Base-by-base conservation (phyloP, 2,888 invertebrate genomes). In the Eupithecia pulchellata region DNA sequence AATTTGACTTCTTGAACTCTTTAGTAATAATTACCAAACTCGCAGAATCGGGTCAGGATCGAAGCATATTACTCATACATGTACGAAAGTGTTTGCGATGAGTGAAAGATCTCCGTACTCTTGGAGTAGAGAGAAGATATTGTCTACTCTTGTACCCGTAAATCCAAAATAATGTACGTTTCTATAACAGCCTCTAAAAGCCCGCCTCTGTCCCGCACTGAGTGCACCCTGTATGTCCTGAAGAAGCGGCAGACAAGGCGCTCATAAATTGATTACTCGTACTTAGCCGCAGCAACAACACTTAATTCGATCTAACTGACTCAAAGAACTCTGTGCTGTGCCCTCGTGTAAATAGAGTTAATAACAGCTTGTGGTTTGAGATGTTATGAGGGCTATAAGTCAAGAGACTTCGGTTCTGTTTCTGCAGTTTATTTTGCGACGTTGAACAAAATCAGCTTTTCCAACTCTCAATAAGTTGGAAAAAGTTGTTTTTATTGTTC, bases 251-350 rank as follows among this genome's bases (percentile, higher is more conserved):
- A 60, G n/a, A n/a, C n/a, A 60, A 32, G 60, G 11, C 34, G 34
- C 61, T 36, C 61, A 61, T 61, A 61, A 61, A 61, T 61, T 34
- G 61, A 61, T 61, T 61, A 61, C 61, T n/a, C 32, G 60, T 25
- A 20, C 61, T 32, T 34, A 32, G 61, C n/a, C 34, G 34, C 61
- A 57, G 29, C 52, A 30, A 25, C 32, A 34, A 34, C 34, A 61
- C 9, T 34, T 34, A 61, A 61, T 61, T 34, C 61, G 20, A 61
- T 61, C 36, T 20, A 61, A 25, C 32, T 32, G 32, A 4, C 29
- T 32, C 25, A 20, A 34, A 32, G n/a, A 20, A 60, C 34, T 61
- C 5, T 34, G 34, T n/a, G 13, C 32, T 34, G 34, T 36, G 14
- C 13, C 14, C 25, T 13, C 13, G 13, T 14, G 34, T 61, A 34